phyloP scores from a whole-genome alignment of 2,797 vertebrate genomes.

The Ctenopoma kingsleyae region DNA sequence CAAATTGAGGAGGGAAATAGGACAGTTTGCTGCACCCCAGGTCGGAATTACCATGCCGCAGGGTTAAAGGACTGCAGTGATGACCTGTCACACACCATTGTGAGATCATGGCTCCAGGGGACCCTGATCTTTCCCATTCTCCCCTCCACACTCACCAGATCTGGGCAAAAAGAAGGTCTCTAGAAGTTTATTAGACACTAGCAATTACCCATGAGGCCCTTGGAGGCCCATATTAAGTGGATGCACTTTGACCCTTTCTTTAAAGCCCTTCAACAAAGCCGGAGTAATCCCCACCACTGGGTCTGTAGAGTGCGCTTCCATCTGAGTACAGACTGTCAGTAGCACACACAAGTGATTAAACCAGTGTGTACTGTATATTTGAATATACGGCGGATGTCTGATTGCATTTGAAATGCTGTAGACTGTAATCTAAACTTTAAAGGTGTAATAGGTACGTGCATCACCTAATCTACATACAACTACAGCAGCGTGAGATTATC shows the following conservation, averaged over 20 bases:
- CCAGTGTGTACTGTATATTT: conserved; percentile 4
- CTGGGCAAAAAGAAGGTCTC: conserved; percentile 59
- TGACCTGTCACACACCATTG: conserved; percentile 72
- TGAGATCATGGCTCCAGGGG: conserved; percentile 61
- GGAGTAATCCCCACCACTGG: conserved; percentile 82
- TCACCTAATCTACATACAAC: not conserved
- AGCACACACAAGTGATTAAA: conserved; percentile 27
- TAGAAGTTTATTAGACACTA: conserved; percentile 83
- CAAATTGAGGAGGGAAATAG: conserved; percentile 29
- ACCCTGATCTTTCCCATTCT: conserved; percentile 57
- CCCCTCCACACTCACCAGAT: conserved; percentile 39
- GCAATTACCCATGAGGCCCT: conserved; percentile 85
- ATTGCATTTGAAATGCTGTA: conserved; percentile 23
- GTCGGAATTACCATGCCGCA: conserved; percentile 60
- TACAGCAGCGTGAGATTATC: not conserved
- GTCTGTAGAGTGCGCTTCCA: conserved; percentile 75
- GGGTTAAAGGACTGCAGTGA: conserved; percentile 58
- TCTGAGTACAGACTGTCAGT: conserved; percentile 64
- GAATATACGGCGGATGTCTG: conserved; percentile 16
- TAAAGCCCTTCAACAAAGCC: conserved; percentile 82
- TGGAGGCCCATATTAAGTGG: conserved; percentile 83
- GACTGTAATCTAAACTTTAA: not conserved
- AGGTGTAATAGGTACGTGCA: too few relatives aligned
- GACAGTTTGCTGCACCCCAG: conserved; percentile 41
- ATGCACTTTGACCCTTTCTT: conserved; percentile 82